Conservation (phyloP, 2,888 invertebrate species). For the Mylabris sibirica region DNA sequence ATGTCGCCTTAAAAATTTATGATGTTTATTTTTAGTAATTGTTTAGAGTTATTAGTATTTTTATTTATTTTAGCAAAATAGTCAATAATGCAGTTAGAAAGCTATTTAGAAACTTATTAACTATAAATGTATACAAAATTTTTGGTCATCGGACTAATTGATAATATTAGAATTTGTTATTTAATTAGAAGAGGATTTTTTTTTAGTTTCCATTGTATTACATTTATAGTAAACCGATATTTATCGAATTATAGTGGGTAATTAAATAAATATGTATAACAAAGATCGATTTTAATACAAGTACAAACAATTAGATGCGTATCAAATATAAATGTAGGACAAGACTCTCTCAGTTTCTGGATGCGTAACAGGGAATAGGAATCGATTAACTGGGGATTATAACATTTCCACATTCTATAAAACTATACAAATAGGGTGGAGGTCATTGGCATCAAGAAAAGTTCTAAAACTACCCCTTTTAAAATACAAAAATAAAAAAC, state of each 20-base stretch:
- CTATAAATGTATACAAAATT: conserved; percentile 1
- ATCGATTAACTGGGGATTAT: conserved; percentile 1
- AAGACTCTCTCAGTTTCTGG: neutral
- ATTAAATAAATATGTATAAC: too few relatives aligned
- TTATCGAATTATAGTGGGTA: too few relatives aligned
- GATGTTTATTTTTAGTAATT: neutral
- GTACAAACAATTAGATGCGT: too few relatives aligned
- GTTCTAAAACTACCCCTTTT: neutral
- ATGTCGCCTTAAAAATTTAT: too few relatives aligned
- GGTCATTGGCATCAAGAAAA: conserved; percentile 27
- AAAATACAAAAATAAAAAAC: neutral
- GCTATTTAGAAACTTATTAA: neutral
- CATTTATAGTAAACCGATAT: too few relatives aligned
- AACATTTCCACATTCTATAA: neutral
- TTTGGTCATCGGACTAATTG: neutral
- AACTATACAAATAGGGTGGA: conserved; percentile 27
- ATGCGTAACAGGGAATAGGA: neutral
- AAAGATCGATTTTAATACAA: too few relatives aligned
- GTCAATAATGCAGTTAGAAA: neutral
- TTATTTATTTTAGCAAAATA: neutral
- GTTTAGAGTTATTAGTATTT: neutral
- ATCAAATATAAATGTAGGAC: neutral
- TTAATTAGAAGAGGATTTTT: too few relatives aligned
- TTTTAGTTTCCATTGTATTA: too few relatives aligned
- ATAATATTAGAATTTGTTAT: too few relatives aligned